phyloP scores from a whole-genome alignment of 2,797 vertebrate genomes.

The Brotula barbata region DNA sequence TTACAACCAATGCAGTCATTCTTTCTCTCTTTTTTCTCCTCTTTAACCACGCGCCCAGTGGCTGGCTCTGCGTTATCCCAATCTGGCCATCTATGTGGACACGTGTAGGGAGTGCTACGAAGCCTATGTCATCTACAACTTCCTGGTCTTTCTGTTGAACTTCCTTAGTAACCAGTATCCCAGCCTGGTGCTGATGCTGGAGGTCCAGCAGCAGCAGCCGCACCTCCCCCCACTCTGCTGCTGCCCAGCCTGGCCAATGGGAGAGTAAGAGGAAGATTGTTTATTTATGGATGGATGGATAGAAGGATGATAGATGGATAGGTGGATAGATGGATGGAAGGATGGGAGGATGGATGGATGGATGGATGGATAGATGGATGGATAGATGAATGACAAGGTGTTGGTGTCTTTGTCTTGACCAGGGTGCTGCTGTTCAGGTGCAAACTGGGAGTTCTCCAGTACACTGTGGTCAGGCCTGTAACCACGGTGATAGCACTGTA shows the following conservation, averaged over 20 bases:
- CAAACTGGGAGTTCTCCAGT: constrained; percentile 95
- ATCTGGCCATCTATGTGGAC: constrained; percentile 95
- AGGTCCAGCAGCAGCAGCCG: constrained; percentile 93
- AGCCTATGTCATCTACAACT: constrained; percentile 98
- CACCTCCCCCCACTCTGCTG: constrained; percentile 95
- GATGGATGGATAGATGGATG: background rate
- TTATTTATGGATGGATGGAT: background rate
- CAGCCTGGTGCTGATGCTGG: constrained; percentile 91
- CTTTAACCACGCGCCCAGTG: constrained; percentile 74
- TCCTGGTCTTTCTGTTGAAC: constrained; percentile 95
- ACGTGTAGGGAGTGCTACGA: constrained; percentile 97
- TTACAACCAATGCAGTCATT: too few species aligned
- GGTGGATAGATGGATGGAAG: background rate
- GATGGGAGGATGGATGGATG: constrained; percentile 22
- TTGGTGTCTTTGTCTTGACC: constrained; percentile 28
- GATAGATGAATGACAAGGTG: background rate
- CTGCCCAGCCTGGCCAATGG: constrained; percentile 94
- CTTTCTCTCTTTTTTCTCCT: too few species aligned
- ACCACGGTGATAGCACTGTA: constrained; percentile 93
- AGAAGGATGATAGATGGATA: background rate
- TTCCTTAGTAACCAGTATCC: constrained; percentile 93
- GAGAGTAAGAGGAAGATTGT: constrained; percentile 88
- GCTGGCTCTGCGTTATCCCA: constrained; percentile 91
- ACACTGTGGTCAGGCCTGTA: constrained; percentile 92
- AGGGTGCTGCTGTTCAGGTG: constrained; percentile 93